phyloP scores from a whole-genome alignment of 92 coral and sea anemone species.

The Pocillopora meandrina region DNA sequence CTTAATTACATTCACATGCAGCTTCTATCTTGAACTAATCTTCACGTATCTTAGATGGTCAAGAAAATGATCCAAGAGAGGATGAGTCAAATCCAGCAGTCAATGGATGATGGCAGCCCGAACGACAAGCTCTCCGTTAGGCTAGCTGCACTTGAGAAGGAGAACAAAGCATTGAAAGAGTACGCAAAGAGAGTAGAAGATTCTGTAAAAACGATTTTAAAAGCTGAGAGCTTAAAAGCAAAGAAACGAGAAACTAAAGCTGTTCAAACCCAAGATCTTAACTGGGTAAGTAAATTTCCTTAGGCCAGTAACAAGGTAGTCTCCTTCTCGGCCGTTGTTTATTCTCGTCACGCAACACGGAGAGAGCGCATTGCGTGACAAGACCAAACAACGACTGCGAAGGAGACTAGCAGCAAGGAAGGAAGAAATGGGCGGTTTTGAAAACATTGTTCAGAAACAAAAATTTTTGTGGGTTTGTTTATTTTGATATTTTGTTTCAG shows the following conservation, averaged over 20 bases:
- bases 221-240: slow-evolving; percentile 60
- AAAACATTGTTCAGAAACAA: no score
- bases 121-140: slow-evolving; percentile 60
- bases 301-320: no score
- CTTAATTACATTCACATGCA: no score
- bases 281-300: slow-evolving; percentile 35
- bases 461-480: no score
- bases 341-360: no score
- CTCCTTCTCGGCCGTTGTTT: no score
- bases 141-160: slow-evolving; percentile 71
- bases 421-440: no score
- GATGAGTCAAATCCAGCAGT: slow-evolving; percentile 73
- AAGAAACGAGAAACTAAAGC: slow-evolving; percentile 42
- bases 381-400: no score
- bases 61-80: slow-evolving; percentile 78
- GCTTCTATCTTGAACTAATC: neutral
- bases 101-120: slow-evolving; percentile 46
- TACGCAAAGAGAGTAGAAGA: slow-evolving; percentile 76
- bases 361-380: no score
- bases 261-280: slow-evolving; percentile 52
- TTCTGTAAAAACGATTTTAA: slow-evolving; percentile 62
- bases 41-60: slow-evolving; percentile 51
- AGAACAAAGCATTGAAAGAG: slow-evolving; percentile 73
- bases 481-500: no score
- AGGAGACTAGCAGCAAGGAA: no score